Base-by-base conservation (phyloP, 2,113 vertebrate species). In the Hystrix cristata region DNA sequence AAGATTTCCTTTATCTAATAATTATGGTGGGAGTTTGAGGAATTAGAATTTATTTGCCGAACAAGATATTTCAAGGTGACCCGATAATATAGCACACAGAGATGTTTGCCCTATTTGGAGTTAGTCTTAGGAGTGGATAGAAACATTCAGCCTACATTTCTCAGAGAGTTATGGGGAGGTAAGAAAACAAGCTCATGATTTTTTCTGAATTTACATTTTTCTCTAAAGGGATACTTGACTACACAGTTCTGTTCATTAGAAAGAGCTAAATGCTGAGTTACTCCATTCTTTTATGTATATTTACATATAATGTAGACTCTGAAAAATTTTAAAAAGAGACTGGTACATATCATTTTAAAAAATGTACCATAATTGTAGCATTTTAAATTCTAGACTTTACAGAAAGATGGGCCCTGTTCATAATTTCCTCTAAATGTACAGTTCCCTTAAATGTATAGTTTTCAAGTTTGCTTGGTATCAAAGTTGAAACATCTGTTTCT, bases 401-500 rank as follows among this genome's bases (percentile, higher is more conserved):
- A 94, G 84, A 85, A 95, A 91, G 43, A 91, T 60, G 34, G 72
- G 64, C 8, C 65, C 86, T 8, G 34, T 74, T 86, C 48, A 87
- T 90, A 87, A 96, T 95, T 97, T 96, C 29, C 76, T 90, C 80
- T 64, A 21, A 38, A 38, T 38, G 38, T 84, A 80, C 82, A 76
- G 91, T 94, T 79, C 31, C 79, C 29, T 95, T 91, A 87, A 96
- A 96, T 96, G 67, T 95, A 88, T 95, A 81, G 89, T 94, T 98
- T 97, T 95, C 82, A 97, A 88, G 57, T 96, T 94, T 79, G n/a
- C 83, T 16, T 87, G 93, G 92, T 97, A 96, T 89, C 90, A 64
- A 97, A 96, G 96, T 98, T 91, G 86, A 95, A 95, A 96, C 92
- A 89, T 95, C 94, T 97, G 92, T 90, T 92, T 53, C 71, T 98